Conservation (phyloP, 1,140 invertebrate species). For the Venustaconcha ellipsiformis region DNA sequence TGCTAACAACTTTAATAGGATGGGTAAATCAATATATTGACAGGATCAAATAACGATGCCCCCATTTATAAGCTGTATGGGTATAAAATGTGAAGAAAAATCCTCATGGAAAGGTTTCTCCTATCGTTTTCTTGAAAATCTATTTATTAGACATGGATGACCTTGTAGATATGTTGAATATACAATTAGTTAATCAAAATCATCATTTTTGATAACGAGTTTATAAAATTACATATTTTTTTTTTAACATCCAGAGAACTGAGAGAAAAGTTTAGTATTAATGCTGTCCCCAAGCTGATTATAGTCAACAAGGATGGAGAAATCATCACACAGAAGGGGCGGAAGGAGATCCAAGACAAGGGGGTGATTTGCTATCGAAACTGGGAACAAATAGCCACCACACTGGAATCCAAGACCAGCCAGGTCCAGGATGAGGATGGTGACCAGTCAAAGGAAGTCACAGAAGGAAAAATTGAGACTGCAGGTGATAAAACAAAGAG, state of each 20-base stretch:
- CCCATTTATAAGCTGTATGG: too few species aligned
- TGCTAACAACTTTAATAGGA: too few species aligned
- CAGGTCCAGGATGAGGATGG: constrained; percentile 10
- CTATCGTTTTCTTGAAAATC: not conserved
- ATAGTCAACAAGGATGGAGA: constrained; percentile 44
- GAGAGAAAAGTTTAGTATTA: constrained; percentile 38
- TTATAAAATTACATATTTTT: not conserved
- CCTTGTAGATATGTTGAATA: not conserved
- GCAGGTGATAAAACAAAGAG: not conserved
- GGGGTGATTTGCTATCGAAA: constrained; percentile 38
- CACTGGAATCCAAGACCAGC: constrained; percentile 29
- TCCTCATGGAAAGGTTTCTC: too few species aligned
- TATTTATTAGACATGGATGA: not conserved
- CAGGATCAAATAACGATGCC: too few species aligned
- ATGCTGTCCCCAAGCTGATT: constrained; percentile 47
- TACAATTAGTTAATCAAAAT: not conserved
- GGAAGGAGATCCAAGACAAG: constrained; percentile 53
- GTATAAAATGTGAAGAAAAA: too few species aligned
- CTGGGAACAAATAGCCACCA: constrained; percentile 32
- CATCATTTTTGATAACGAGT: too few species aligned
- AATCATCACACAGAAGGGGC: constrained; percentile 42
- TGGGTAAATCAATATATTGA: too few species aligned
- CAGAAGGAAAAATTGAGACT: not conserved
- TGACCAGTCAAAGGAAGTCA: not conserved
- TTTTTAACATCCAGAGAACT: constrained; percentile 33